phyloP scores from a whole-genome alignment of 2,888 invertebrate species.

The Agrochola lota region DNA sequence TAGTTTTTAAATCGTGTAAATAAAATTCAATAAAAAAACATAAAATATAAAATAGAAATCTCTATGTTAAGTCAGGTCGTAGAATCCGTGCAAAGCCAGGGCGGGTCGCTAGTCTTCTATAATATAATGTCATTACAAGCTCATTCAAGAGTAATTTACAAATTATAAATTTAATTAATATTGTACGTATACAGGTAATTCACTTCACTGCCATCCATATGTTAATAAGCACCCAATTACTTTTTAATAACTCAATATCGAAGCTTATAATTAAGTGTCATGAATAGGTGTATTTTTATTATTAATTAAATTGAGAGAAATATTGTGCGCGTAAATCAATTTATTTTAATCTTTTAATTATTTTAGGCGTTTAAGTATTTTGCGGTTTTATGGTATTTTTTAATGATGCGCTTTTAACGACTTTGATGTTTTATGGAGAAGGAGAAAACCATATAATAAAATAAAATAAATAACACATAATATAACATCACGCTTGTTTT shows the following conservation, averaged over 20 bases:
- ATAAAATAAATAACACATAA: neutral
- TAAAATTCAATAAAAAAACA: no score
- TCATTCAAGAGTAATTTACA: neutral
- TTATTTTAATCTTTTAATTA: constrained; percentile 8
- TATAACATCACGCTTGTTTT: neutral
- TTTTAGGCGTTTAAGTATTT: neutral
- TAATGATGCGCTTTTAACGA: constrained; percentile 16
- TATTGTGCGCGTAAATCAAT: constrained; percentile 15
- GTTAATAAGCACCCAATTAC: constrained; percentile 57
- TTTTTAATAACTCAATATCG: constrained; percentile 52
- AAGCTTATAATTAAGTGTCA: constrained; percentile 37
- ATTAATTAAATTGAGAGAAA: constrained; percentile 4
- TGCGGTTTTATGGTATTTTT: constrained; percentile 5
- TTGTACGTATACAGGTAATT: constrained; percentile 3
- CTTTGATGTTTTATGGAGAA: neutral
- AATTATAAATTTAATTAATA: constrained; percentile 7
- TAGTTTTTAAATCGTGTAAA: no score
- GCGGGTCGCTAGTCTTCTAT: neutral
- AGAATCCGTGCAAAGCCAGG: neutral
- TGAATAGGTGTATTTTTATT: neutral
- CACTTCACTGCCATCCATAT: constrained; percentile 27
- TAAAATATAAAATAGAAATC: neutral
- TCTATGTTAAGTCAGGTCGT: neutral
- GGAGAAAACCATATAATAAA: neutral
- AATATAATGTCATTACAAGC: neutral